Conservation (phyloP, 2,113 vertebrate genomes). For the Colaptes auratus region DNA sequence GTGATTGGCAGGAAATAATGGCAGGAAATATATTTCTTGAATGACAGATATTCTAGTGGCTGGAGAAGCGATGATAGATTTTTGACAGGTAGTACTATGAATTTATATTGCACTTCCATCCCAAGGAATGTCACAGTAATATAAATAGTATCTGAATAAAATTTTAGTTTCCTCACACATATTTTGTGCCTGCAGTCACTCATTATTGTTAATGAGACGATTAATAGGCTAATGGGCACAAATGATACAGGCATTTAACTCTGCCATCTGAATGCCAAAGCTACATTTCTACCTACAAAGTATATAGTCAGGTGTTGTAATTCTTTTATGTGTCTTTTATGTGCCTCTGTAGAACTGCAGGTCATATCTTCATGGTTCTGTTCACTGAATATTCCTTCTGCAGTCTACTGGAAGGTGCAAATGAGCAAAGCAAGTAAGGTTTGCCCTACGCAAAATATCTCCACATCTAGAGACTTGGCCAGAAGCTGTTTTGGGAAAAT, state of each 20-base stretch:
- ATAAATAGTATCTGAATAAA: conserved; percentile 27
- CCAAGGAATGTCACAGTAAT: conserved; percentile 22
- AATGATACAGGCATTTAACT: not conserved
- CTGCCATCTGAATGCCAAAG: not conserved
- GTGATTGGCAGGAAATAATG: conserved; percentile 38
- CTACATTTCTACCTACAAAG: not conserved
- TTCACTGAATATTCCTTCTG: not conserved
- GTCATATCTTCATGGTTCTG: not conserved
- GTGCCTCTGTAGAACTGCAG: not conserved
- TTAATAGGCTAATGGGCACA: not conserved
- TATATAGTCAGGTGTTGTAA: not conserved
- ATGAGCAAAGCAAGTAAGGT: not conserved
- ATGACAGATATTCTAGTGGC: not conserved
- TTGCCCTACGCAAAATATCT: not conserved
- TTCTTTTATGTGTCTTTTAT: not conserved
- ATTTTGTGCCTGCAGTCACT: not conserved
- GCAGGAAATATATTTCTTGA: conserved; percentile 31
- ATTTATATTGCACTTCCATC: conserved; percentile 40
- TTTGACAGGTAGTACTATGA: conserved; percentile 41
- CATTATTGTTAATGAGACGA: not conserved
- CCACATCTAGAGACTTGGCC: not conserved
- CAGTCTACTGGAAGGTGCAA: not conserved
- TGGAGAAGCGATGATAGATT: conserved; percentile 25
- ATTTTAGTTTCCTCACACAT: conserved; percentile 18
- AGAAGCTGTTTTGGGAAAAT: not conserved